Conservation (phyloP, 1,140 invertebrate species). For the Caerostris extrusa region DNA sequence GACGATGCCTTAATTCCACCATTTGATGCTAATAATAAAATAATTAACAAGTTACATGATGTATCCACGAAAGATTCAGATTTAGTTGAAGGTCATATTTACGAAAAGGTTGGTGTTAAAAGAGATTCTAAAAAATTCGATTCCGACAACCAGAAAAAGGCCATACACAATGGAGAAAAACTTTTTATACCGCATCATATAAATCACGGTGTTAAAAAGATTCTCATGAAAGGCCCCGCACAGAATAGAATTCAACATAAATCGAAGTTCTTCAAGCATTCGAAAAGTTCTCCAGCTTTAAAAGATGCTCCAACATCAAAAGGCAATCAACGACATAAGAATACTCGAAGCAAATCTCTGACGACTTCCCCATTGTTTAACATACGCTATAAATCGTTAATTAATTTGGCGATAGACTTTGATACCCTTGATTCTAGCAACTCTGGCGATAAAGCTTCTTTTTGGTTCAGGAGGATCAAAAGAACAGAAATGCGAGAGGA, state of each 20-base stretch:
- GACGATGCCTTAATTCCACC: not conserved
- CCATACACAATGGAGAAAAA: slow-evolving; percentile 52
- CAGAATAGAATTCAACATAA: slow-evolving; percentile 62
- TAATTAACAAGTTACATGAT: slow-evolving; percentile 26
- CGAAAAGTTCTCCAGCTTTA: slow-evolving; percentile 82
- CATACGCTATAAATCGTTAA: slow-evolving; percentile 91
- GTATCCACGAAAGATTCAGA: slow-evolving; percentile 33
- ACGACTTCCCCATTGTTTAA: slow-evolving; percentile 90
- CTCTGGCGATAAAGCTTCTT: slow-evolving; percentile 91
- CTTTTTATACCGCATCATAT: slow-evolving; percentile 49
- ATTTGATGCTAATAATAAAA: slow-evolving; percentile 18
- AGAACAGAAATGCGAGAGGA: slow-evolving; percentile 86
- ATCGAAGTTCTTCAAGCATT: slow-evolving; percentile 65
- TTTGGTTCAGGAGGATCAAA: slow-evolving; percentile 87
- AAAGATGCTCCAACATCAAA: slow-evolving; percentile 82
- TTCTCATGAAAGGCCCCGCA: slow-evolving; percentile 74
- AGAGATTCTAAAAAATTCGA: not conserved
- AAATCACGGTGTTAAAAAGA: slow-evolving; percentile 56
- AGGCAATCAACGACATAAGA: slow-evolving; percentile 23
- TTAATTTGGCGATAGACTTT: slow-evolving; percentile 88
- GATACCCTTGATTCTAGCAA: slow-evolving; percentile 93
- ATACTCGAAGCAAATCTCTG: slow-evolving; percentile 70
- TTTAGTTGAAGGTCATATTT: slow-evolving; percentile 74
- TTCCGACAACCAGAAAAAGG: slow-evolving; percentile 30
- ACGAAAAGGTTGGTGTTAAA: slow-evolving; percentile 71